Base-by-base conservation (phyloP, 2,797 vertebrate species). In the Sylvia borin region DNA sequence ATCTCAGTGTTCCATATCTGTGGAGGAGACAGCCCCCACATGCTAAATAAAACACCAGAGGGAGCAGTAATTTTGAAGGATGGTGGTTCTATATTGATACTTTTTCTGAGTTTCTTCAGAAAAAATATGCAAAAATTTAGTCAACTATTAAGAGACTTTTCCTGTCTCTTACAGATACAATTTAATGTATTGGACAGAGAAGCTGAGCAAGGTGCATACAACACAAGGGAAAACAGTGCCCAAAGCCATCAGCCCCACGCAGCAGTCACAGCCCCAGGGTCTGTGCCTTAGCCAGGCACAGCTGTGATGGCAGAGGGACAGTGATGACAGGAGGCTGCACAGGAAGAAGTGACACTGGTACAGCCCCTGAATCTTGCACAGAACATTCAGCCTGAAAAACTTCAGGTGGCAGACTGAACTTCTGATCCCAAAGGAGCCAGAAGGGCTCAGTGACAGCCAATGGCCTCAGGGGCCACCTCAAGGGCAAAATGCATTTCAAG, bases 281-380 rank as follows among this genome's bases (percentile, higher is more conserved):
- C 32, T 0, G 2, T 24, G 10, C 57, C 45, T 43, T 10, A 27
- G 1, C 29, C 74, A 47, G 36, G 58, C 58, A 61, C 12, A 42
- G 60, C 43, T 6, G 3, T 36, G 20, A 8, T 16, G 57, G 16
- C 50, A 48, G 29, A 51, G 62, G 16, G 1, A 27, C 3, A 13
- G 58, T 2, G 15, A 29, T 34, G 38, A 36, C 61, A 57, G 45
- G 53, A 27, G 43, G 54, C 42, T 62, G 50, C 27, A 31, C 4
- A 42, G 21, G 42, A 68, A 32, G 29, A 68, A 86, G 47, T 20
- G 67, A 40, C 61, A 42, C 6, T 0, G 0, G 21, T 8, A 16
- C 38, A 19, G 29, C 4, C 50, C 40, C 62, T 4, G 3, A 67
- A 16, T 17, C 48, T 34, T 53, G 58, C 48, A 38, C 17, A 50